Evolutionary conservation across 2,113 vertebrate genomes (phyloP), one percentile per base, ranked within the genome.

Genomic region (Eptesicus fuscus): DNA sequence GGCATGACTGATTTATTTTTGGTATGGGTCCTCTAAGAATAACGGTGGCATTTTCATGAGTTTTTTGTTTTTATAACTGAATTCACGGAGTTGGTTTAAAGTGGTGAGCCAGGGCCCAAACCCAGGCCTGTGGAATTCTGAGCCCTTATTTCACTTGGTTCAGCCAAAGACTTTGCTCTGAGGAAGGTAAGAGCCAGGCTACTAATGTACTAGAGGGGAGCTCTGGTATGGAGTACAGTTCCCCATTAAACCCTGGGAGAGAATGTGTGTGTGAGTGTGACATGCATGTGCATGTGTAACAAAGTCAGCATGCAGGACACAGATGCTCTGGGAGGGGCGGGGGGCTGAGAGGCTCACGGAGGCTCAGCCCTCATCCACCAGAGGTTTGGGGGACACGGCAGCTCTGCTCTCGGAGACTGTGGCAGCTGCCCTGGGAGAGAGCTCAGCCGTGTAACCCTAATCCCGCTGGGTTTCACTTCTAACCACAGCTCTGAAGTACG

Each of bases 211-310:
- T 30, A 30, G 61, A 30, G 4, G 61, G 61, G 61, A 61, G 56
- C 59, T 61, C 25, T 61, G 70, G 35, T 28, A 22, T 1, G 37
- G 37, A 73, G 63, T 7, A 42, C 11, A 40, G 22, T 42, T 73
- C 70, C 32, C 70, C 37, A 17, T 42, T 7, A 28, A 20, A 7
- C 14, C 42, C 9, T 70, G 56, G 56, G 53, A 56, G 53, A 56
- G 53, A 56, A 20, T 20, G 14, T 11, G 40, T 32, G 35, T 44
- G 22, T 61, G 61, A 4, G 47, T 44, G 9, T 1, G 18, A 28
- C 63, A 16, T 0, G 4, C 35, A 2, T 7, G 9, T 44, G 73
- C 18, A 1, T 6, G 2, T 3, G 42, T 28, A 9, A 35, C 63
- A 1, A 51, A 30, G 76, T 61, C 71, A 30, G 1, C 5, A 7